phyloP scores from a whole-genome alignment of 2,113 vertebrate species.

The Rhinopithecus roxellana region DNA sequence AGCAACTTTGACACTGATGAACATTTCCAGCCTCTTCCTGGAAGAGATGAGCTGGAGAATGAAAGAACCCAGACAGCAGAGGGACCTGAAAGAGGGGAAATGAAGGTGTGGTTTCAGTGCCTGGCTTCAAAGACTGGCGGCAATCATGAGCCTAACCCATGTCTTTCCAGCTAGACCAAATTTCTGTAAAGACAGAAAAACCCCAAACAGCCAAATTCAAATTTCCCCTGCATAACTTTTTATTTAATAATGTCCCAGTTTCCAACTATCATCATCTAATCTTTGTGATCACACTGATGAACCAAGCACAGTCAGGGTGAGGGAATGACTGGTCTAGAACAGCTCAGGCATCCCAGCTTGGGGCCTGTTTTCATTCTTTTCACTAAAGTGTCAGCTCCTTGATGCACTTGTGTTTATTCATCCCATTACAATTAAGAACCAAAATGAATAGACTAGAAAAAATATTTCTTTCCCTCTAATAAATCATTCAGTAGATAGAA shows the following conservation, averaged over 20 bases:
- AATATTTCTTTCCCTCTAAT: not conserved
- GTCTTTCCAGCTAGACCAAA: conserved; percentile 67
- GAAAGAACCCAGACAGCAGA: conserved; percentile 63
- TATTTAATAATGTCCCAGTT: conserved; percentile 61
- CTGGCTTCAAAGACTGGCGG: conserved; percentile 8
- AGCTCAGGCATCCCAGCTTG: not conserved
- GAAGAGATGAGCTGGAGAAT: conserved; percentile 65
- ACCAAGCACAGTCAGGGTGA: not conserved
- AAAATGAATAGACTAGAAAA: not conserved
- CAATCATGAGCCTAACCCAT: conserved; percentile 30
- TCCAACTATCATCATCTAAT: conserved; percentile 46
- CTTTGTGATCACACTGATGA: conserved; percentile 24
- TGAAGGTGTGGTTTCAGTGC: conserved; percentile 64
- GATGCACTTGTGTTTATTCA: conserved; percentile 7
- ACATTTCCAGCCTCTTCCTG: conserved; percentile 75
- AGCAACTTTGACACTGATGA: conserved; percentile 66
- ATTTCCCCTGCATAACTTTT: conserved; percentile 65
- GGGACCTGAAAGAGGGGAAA: conserved; percentile 60
- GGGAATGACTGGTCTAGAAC: not conserved
- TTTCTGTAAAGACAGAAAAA: conserved; percentile 77
- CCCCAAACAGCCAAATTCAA: conserved; percentile 51
- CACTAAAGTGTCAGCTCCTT: not conserved
- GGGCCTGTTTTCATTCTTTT: not conserved
- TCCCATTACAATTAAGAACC: not conserved
- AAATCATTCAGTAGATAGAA: conserved; percentile 24